A percentile compares a stretch with the other conserved stretches of the same genome.
Conservation (phyloP, 2,113 vertebrate genomes). For the Chaetops frenatus region DNA sequence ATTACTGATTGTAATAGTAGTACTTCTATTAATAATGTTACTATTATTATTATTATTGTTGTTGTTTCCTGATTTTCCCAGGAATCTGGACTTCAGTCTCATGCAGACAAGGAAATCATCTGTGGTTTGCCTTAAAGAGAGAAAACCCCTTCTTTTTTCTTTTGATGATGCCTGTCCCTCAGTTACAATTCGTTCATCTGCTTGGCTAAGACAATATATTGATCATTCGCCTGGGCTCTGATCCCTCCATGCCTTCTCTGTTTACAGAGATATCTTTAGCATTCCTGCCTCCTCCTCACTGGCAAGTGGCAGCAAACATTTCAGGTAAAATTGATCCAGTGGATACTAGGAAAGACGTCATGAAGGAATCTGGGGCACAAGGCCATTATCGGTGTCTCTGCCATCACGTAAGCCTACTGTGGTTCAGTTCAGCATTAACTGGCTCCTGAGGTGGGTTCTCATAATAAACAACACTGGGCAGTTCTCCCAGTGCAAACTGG, state of each 20-base stretch:
- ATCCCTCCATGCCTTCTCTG: background rate
- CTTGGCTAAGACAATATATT: conserved; percentile 2
- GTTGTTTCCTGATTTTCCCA: background rate
- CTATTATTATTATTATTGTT: background rate
- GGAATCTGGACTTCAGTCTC: background rate
- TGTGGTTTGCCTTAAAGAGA: background rate
- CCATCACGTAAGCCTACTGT: background rate
- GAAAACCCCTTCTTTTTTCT: background rate
- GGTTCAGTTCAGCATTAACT: background rate
- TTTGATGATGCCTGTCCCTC: background rate
- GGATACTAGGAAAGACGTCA: background rate
- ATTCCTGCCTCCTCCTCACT: background rate
- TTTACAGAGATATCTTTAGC: conserved; percentile 56
- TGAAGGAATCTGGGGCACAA: background rate
- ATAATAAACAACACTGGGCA: accelerated
- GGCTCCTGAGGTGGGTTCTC: background rate
- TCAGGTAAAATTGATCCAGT: conserved; percentile 16
- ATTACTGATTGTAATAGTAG: background rate
- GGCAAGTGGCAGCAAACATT: conserved; percentile 6
- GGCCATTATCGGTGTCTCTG: background rate
- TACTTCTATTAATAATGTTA: background rate
- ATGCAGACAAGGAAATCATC: background rate
- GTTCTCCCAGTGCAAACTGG: background rate
- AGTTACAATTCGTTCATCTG: background rate
- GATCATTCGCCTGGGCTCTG: background rate